A percentile compares a stretch with the other conserved stretches of the same genome.
These are phyloP conservation scores for Dendrolimus kikuchii DNA, from an alignment of 1,140 invertebrate species.

Conservation along the genomic window DNA sequence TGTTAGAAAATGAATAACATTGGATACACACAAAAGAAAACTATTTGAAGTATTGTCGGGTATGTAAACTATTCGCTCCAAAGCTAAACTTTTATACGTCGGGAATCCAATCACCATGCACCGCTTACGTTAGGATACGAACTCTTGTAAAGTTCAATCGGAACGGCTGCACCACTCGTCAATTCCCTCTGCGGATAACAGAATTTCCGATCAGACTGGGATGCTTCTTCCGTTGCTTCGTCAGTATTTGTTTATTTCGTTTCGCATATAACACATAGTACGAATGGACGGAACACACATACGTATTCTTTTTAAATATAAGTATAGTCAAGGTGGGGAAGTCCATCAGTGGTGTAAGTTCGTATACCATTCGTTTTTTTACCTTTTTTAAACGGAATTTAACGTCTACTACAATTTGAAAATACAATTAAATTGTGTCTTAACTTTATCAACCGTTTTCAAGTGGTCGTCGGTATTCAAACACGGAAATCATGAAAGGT, in stretches of 20 bases:
- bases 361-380: too few species aligned
- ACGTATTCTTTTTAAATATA: neutral
- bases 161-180: constrained; percentile 29
- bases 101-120: constrained; percentile 45
- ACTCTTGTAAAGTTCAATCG: constrained; percentile 31
- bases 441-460: too few species aligned
- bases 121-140: constrained; percentile 15
- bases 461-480: too few species aligned
- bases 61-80: constrained; percentile 43
- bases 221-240: constrained; percentile 31
- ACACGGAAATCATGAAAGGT: too few species aligned
- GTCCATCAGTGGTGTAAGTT: too few species aligned
- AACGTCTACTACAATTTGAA: too few species aligned
- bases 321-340: too few species aligned
- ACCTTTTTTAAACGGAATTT: too few species aligned
- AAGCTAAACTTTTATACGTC: constrained; percentile 41
- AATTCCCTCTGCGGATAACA: constrained; percentile 47
- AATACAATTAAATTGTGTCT: too few species aligned
- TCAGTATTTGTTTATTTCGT: constrained; percentile 22
- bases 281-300: constrained; percentile 11
- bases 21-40: too few species aligned
- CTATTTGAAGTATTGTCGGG: constrained; percentile 4
- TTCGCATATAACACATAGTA: constrained; percentile 13
- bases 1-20: too few species aligned
- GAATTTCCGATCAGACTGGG: constrained; percentile 43